These are phyloP conservation scores for Echinometra lucunter DNA, from an alignment of 53 echinoderm and acorn worm genomes.

Conservation along the genomic window DNA sequence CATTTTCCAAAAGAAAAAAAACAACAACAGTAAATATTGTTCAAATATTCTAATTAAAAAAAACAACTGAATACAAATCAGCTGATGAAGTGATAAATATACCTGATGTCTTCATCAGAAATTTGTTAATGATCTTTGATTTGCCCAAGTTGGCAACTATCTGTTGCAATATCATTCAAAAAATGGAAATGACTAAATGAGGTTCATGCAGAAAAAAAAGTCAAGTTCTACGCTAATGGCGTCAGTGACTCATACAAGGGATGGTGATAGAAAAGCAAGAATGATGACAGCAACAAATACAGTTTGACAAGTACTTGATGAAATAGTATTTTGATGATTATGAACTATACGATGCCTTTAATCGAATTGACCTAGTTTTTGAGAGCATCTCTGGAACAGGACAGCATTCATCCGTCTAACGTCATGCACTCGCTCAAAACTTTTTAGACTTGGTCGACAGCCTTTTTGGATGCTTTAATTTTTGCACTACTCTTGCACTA, in stretches of 20 bases:
- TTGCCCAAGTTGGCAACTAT: neutral
- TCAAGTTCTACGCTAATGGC: neutral
- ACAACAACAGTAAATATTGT: neutral
- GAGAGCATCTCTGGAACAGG: neutral
- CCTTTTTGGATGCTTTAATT: neutral
- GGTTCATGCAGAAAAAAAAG: neutral
- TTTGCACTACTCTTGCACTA: too few relatives aligned
- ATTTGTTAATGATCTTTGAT: neutral
- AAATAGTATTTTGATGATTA: neutral
- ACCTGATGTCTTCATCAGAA: neutral
- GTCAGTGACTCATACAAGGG: neutral
- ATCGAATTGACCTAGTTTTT: slow-evolving; percentile 15
- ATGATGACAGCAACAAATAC: neutral
- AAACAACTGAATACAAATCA: neutral
- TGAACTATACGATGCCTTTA: neutral
- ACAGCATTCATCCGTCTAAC: neutral
- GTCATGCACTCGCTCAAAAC: slow-evolving; percentile 4
- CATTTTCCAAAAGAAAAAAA: neutral
- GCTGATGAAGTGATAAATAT: neutral
- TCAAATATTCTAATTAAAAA: too few relatives aligned
- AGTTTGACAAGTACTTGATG: slow-evolving; percentile 16
- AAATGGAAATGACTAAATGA: neutral
- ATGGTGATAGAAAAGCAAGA: neutral
- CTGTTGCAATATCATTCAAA: neutral
- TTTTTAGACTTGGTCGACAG: neutral